Evolutionary conservation across 2,888 invertebrate species (phyloP), one percentile per base, ranked within the genome.

Genomic region (Malachius bipustulatus): DNA sequence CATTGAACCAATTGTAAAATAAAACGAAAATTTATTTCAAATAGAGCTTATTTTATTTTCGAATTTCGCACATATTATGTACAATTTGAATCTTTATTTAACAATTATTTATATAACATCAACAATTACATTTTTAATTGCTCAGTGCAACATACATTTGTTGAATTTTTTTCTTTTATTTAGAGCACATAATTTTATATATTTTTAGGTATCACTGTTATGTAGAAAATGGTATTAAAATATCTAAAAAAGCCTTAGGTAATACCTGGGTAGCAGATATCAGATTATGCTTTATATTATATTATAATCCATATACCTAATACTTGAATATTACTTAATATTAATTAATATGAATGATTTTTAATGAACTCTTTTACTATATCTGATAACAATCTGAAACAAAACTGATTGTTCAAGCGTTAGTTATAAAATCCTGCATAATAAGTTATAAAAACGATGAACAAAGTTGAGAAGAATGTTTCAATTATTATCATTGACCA

Each of bases 21-120:
- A 34, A 32, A 31, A 10, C 19, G 29, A 35, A 11, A 32, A 15
- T 14, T 44, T 46, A 38, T 34, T 45, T 42, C 47, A 47, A 47
- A 47, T 46, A 44, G 44, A 49, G 49, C 47, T 44, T 46, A 32
- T 47, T n/a, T 47, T 48, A 46, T 49, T 50, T 50, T 48, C 45
- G 45, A 47, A 48, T 47, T 46, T 48, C 47, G 49, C 47, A 51
- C 50, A 48, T 45, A 47, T 51, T 75, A 75, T 76, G 71, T 76
- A 77, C 76, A 75, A 74, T 75, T 70, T 76, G 74, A 74, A 75
- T 75, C 73, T 66, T 74, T 73, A 71, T 75, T 66, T 76, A 77
- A 77, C 77, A 77, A 77, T 76, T 69, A n/a, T n/a, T n/a, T n/a
- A 56, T 50, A 50, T 56, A 77, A 77, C 76, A 77, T 77, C 75